phyloP scores from a whole-genome alignment of 2,797 vertebrate genomes.

The Melanotaenia maccullochi region DNA sequence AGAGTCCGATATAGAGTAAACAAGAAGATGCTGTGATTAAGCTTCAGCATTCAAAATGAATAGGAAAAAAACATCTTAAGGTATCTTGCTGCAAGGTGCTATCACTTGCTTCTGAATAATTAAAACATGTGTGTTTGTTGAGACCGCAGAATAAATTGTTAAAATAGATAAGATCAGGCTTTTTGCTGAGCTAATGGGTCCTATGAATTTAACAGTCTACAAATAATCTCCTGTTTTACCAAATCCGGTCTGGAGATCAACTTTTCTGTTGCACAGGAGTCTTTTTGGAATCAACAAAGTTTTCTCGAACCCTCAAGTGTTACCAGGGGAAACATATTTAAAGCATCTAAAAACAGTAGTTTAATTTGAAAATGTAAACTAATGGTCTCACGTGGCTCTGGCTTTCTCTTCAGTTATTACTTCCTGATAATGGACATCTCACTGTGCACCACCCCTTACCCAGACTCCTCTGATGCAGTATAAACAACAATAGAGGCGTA shows the following conservation, averaged over 20 bases:
- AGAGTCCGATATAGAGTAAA: background rate
- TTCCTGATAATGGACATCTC: background rate
- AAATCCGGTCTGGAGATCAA: background rate
- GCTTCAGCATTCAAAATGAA: no score
- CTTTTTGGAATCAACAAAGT: background rate
- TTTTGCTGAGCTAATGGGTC: background rate
- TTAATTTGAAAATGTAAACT: no score
- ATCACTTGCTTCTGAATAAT: background rate
- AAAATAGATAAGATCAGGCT: background rate
- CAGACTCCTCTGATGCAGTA: background rate
- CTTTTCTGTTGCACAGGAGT: no score
- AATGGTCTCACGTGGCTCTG: no score
- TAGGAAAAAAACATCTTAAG: no score
- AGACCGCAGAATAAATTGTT: background rate
- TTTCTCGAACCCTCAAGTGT: background rate
- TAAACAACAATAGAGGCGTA: background rate
- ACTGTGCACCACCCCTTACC: background rate
- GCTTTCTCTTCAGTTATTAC: background rate
- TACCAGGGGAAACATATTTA: background rate
- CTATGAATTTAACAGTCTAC: background rate
- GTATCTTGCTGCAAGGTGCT: background rate
- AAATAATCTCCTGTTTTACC: background rate
- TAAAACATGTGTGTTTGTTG: background rate
- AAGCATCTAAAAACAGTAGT: no score
- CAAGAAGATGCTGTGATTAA: no score